phyloP scores from a whole-genome alignment of 92 coral and sea anemone species.

The Desmophyllum pertusum region DNA sequence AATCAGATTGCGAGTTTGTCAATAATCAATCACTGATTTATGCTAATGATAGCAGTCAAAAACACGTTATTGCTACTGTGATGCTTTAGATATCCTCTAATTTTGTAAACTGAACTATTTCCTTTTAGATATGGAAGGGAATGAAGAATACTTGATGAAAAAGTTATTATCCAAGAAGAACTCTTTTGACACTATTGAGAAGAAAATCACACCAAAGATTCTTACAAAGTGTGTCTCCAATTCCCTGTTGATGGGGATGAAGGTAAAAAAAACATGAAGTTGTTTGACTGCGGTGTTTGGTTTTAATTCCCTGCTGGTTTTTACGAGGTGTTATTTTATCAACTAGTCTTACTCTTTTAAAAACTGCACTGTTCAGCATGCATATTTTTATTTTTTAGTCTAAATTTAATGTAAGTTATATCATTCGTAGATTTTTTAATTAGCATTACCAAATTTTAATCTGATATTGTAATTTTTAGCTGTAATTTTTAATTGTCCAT shows the following conservation, averaged over 20 bases:
- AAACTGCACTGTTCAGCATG: too few relatives aligned
- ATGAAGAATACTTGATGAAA: neutral
- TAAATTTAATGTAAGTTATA: too few relatives aligned
- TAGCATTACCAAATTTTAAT: too few relatives aligned
- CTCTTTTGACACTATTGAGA: neutral
- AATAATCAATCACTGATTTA: neutral
- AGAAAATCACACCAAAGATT: neutral
- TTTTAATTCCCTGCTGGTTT: too few relatives aligned
- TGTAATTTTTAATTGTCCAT: too few relatives aligned
- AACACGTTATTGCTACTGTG: neutral
- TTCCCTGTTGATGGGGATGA: neutral
- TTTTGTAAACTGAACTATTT: neutral
- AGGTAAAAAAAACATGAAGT: neutral
- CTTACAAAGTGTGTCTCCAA: conserved; percentile 7
- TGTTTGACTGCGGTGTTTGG: too few relatives aligned
- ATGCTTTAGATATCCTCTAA: neutral
- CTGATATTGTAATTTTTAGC: too few relatives aligned
- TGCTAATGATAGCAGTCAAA: neutral
- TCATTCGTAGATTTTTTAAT: too few relatives aligned
- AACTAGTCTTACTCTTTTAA: too few relatives aligned
- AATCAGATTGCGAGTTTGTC: too few relatives aligned
- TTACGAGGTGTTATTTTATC: too few relatives aligned
- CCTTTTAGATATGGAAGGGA: neutral
- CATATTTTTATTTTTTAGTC: too few relatives aligned
- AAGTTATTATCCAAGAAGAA: neutral